Evolutionary conservation across 2,113 vertebrate species (phyloP).

Genomic region (Hippocampus zosterae): DNA sequence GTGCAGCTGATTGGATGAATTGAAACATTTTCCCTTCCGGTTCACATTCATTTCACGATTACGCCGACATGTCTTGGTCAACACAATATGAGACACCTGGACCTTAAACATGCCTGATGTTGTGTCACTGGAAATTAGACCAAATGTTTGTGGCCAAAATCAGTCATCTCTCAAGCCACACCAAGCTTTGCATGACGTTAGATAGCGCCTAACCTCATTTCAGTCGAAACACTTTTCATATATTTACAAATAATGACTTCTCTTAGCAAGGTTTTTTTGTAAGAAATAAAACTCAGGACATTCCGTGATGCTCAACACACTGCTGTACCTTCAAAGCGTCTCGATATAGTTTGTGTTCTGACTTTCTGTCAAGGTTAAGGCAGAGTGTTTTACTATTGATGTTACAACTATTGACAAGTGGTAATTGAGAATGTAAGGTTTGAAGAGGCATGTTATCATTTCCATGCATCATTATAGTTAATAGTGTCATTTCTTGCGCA

Average conservation of each 20-base stretch:
- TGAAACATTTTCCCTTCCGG: background rate
- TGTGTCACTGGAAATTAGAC: background rate
- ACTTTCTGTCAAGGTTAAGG: background rate
- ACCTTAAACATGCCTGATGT: too few relatives aligned
- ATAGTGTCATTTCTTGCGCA: background rate
- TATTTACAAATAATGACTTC: background rate
- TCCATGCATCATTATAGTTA: background rate
- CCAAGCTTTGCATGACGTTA: background rate
- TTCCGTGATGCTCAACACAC: too few relatives aligned
- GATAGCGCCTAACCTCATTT: background rate
- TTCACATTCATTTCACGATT: background rate
- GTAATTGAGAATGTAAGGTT: background rate
- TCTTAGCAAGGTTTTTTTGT: background rate
- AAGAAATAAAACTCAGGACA: too few relatives aligned
- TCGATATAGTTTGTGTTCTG: too few relatives aligned
- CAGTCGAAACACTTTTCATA: background rate
- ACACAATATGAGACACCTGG: too few relatives aligned
- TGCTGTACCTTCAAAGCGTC: too few relatives aligned
- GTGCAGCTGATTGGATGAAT: background rate
- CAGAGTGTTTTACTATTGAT: background rate
- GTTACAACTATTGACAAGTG: background rate
- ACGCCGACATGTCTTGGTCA: background rate
- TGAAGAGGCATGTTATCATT: background rate
- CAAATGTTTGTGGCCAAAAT: background rate
- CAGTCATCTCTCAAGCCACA: background rate